phyloP scores from a whole-genome alignment of 2,113 vertebrate genomes.

The Naja naja region DNA sequence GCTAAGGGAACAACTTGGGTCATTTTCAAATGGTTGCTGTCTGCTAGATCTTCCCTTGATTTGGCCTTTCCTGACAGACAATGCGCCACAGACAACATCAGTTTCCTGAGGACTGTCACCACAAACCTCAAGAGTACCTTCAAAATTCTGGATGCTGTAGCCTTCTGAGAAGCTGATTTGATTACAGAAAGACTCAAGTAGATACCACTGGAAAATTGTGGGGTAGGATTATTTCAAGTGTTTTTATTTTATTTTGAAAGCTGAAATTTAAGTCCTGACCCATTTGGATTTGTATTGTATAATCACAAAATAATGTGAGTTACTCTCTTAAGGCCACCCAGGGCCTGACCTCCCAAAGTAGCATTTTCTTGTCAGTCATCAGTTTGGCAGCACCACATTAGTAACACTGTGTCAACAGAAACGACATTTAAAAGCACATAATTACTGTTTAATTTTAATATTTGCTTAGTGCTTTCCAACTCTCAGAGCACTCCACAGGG shows the following conservation, averaged over 20 bases:
- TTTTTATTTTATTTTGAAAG: background rate
- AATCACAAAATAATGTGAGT: background rate
- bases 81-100: background rate
- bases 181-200: background rate
- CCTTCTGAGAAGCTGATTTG: background rate
- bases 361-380: conserved; percentile 31
- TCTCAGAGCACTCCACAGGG: conserved; percentile 23
- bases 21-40: background rate
- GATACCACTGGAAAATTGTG: background rate
- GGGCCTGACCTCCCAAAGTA: background rate
- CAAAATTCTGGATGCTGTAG: background rate
- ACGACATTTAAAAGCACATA: conserved; percentile 47
- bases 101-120: background rate
- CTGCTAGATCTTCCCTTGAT: background rate
- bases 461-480: conserved; percentile 47
- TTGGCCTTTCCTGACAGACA: background rate
- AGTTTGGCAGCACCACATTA: conserved; percentile 22
- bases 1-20: background rate
- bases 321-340: background rate
- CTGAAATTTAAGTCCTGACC: background rate
- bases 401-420: conserved; percentile 37
- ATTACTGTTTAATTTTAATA: conserved; percentile 53
- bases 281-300: background rate
- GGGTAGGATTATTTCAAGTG: background rate
- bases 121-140: background rate